Base-by-base conservation (phyloP, 2,113 vertebrate genomes). In the Girardinichthys multiradiatus region DNA sequence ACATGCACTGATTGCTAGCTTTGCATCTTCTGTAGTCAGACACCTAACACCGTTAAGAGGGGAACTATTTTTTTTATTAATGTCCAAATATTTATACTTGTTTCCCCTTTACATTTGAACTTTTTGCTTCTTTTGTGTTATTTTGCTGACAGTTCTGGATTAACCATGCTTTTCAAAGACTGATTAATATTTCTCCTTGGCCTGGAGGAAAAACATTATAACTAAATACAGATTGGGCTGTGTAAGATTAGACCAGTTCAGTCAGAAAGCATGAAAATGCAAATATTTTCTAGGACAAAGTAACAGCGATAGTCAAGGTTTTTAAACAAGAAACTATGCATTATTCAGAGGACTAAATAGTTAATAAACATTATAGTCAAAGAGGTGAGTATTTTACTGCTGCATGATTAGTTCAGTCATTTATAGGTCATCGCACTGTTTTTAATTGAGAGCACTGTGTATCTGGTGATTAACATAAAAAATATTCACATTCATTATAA, bases 1-100 rank as follows among this genome's bases (percentile, higher is more conserved):
- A 85, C 51, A 63, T 64, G 75, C 77, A 48, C 58, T 67, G 71
- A 77, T 80, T 69, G 79, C 79, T 68, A 74, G 68, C 45, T 77
- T 72, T 58, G 74, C 70, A 65, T 83, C 31, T 77, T 75, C 19
- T 60, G 13, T 37, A 57, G 29, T 75, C n/a, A n/a, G 14, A 68
- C 2, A 29, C 13, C 29, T n/a, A 51, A 30, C 15, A 64, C 14
- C 14, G 3, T 42, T 45, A 7, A 45, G 10, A 4, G 26, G 58
- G 12, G 19, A 12, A 39, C 28, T 31, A 11, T 15, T 58, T 48
- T 30, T 5, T 35, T 30, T 61, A 51, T 61, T 58, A 45, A 68
- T 42, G 64, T 29, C 37, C 0, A 26, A 68, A 13, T 26, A n/a
- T 58, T 27, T 8, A 7, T 0, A n/a, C 37, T 15, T 70, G 54